phyloP scores from a whole-genome alignment of 2,888 invertebrate genomes.

The Drosophila seclusa region DNA sequence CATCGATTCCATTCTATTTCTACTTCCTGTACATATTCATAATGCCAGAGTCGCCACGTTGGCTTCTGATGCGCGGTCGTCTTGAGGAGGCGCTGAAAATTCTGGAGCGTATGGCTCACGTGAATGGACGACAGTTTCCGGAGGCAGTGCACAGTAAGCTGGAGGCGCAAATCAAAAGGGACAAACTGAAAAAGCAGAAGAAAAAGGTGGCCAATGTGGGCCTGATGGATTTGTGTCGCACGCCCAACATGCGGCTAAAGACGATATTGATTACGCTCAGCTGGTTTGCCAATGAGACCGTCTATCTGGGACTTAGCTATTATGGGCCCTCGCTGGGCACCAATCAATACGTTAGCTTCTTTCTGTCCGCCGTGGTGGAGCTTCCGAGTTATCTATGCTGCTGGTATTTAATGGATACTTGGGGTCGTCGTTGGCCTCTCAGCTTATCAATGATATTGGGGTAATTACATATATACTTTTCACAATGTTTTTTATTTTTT shows the following conservation, averaged over 20 bases:
- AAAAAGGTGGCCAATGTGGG: slow-evolving; percentile 84
- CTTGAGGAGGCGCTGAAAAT: slow-evolving; percentile 93
- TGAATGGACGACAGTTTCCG: slow-evolving; percentile 92
- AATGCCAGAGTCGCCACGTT: slow-evolving; percentile 95
- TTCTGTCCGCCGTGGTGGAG: slow-evolving; percentile 94
- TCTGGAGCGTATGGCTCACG: slow-evolving; percentile 90
- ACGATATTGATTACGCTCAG: slow-evolving; percentile 93
- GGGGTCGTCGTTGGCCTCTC: slow-evolving; percentile 95
- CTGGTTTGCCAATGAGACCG: slow-evolving; percentile 97
- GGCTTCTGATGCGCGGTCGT: slow-evolving; percentile 93
- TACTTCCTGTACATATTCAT: slow-evolving; percentile 95
- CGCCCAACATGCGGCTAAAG: slow-evolving; percentile 95
- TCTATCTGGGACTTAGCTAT: slow-evolving; percentile 95
- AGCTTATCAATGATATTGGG: slow-evolving; percentile 94
- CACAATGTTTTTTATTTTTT: slow-evolving; percentile 82
- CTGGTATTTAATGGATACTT: slow-evolving; percentile 95
- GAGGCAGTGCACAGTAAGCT: slow-evolving; percentile 90
- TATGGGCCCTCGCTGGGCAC: slow-evolving; percentile 95
- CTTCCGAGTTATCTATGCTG: slow-evolving; percentile 95
- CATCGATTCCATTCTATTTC: slow-evolving; percentile 93
- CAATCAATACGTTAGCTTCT: slow-evolving; percentile 95
- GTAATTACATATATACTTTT: slow-evolving; percentile 85
- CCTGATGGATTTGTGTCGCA: slow-evolving; percentile 86
- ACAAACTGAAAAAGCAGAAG: slow-evolving; percentile 87
- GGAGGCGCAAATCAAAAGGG: slow-evolving; percentile 89